phyloP scores from a whole-genome alignment of 35 echinoderm and acorn worm genomes.

The Nesometra sesokonis region DNA sequence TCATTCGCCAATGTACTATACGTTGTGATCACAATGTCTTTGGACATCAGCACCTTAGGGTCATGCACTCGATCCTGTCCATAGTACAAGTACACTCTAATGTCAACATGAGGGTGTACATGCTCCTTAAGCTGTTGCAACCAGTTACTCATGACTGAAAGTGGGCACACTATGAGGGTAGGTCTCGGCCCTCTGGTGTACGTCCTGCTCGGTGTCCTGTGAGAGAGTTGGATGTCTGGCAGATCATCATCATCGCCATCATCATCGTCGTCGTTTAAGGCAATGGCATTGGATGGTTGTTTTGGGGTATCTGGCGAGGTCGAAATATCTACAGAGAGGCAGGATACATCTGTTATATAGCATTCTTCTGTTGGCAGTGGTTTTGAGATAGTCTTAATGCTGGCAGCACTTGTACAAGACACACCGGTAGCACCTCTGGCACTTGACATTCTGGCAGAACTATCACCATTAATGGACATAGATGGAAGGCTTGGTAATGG shows the following conservation, averaged over 20 bases:
- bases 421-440: not conserved
- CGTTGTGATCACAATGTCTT: constrained; percentile 73
- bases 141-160: constrained; percentile 80
- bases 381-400: not conserved
- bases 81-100: constrained; percentile 56
- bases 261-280: not conserved
- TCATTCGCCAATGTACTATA: constrained; percentile 73
- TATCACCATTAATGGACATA: not conserved
- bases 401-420: not conserved
- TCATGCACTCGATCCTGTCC: constrained; percentile 32
- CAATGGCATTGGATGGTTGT: not conserved
- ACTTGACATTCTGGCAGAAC: not conserved
- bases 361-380: not conserved
- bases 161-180: constrained; percentile 76
- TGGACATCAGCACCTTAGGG: constrained; percentile 17
- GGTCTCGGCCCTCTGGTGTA: constrained; percentile 26
- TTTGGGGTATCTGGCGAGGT: not conserved
- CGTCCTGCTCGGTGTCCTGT: not conserved
- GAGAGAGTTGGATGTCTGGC: not conserved
- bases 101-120: constrained; percentile 41
- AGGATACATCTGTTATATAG: not conserved
- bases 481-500: not conserved
- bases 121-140: constrained; percentile 80
- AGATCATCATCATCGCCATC: not conserved
- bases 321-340: not conserved